These are phyloP conservation scores for Mesoclemmys tuberculata DNA, from an alignment of 2,113 vertebrate species.

Conservation along the genomic window DNA sequence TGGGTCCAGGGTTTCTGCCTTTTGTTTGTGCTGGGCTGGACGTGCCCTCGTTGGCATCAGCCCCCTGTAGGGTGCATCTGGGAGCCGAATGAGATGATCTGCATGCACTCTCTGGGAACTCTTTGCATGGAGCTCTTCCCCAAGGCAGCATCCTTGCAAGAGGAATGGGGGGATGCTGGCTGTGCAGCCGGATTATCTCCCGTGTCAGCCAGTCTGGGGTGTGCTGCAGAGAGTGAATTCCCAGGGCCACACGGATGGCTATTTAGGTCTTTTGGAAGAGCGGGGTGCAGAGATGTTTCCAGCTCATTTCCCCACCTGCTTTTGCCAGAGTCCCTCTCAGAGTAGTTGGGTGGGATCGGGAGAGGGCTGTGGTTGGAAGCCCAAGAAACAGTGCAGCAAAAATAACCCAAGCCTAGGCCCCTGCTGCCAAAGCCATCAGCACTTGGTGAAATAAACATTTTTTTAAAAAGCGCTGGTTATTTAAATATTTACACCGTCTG, in stretches of 20 bases:
- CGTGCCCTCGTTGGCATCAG: neutral
- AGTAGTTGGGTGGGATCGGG: neutral
- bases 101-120: no score
- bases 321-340: neutral
- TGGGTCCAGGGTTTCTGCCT: neutral
- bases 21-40: neutral
- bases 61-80: neutral
- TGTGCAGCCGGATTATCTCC: neutral
- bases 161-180: neutral
- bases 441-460: neutral
- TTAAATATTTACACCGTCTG: constrained; percentile 69
- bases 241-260: neutral
- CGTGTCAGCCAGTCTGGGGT: neutral
- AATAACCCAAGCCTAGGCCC: neutral
- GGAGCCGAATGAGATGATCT: neutral
- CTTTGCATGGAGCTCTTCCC: neutral
- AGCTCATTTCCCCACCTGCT: neutral
- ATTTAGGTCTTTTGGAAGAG: neutral
- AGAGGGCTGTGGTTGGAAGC: neutral
- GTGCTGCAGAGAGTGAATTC: neutral
- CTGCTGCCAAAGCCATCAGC: neutral
- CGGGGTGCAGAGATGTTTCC: neutral
- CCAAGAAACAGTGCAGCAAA: neutral
- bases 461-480: constrained; percentile 26
- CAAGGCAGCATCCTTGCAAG: neutral